Percentiles rank a stretch among this genome's conserved stretches.
Conservation (phyloP, 1,140 invertebrate genomes). For the Proales similis region DNA sequence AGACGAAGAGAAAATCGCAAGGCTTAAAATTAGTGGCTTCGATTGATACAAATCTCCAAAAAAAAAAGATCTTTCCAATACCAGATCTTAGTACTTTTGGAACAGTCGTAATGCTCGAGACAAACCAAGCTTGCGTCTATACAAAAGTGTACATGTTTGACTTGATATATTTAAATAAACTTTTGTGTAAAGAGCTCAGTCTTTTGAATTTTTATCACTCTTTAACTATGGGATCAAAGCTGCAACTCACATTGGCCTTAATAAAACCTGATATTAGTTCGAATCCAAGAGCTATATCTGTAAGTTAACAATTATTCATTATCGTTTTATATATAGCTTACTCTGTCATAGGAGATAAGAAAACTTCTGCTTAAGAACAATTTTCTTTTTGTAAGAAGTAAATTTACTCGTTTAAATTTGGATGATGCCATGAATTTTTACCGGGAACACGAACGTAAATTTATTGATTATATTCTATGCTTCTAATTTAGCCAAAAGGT, state of each 20-base stretch:
- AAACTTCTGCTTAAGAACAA: constrained; percentile 63
- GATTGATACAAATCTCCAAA: constrained; percentile 37
- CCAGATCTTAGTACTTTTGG: constrained; percentile 7
- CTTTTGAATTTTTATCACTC: constrained; percentile 2
- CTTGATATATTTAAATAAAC: neutral
- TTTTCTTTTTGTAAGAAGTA: constrained; percentile 68
- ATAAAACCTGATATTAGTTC: constrained; percentile 48
- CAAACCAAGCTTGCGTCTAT: constrained; percentile 28
- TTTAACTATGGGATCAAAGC: constrained; percentile 1
- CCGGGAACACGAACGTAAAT: constrained; percentile 63
- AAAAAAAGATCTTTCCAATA: neutral
- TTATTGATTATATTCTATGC: constrained; percentile 9
- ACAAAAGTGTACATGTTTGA: constrained; percentile 37
- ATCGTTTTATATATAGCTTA: constrained; percentile 6
- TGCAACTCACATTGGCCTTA: constrained; percentile 47
- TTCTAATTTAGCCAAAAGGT: constrained; percentile 35
- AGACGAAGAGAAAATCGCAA: constrained; percentile 38
- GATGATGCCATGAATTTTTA: constrained; percentile 70
- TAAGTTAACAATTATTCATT: constrained; percentile 41
- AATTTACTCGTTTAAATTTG: constrained; percentile 59
- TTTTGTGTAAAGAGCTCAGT: neutral
- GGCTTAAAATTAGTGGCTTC: constrained; percentile 32
- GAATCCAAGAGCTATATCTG: constrained; percentile 40
- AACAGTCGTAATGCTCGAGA: constrained; percentile 32
- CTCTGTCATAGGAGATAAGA: constrained; percentile 53